Base-by-base conservation (phyloP, 2,113 vertebrate species). In the Melospiza georgiana region DNA sequence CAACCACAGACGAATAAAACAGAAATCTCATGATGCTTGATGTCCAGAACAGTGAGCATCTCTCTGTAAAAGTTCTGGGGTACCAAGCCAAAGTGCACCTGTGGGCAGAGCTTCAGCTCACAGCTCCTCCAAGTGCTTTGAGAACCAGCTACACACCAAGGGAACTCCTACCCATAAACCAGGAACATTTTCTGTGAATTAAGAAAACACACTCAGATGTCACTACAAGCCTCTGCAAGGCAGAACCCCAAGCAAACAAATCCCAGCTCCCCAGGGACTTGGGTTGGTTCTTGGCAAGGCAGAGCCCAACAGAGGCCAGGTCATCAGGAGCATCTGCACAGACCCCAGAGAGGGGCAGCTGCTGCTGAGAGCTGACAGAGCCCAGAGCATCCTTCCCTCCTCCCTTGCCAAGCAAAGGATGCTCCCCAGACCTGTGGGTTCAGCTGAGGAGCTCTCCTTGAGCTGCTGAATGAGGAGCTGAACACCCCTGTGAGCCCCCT, bases 401-500 rank as follows among this genome's bases (percentile, higher is more conserved):
- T 87, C 27, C 39, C 55, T 35, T 41, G 71, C 61, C 62, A 2
- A 6, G n/a, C n/a, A 13, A 68, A 57, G 52, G 57, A 88, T 90
- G 69, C 76, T 84, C 89, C 78, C 25, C 61, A 89, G 49, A 90
- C 49, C 88, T 68, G 3, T 39, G 67, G 87, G 72, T 91, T 91
- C 90, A 91, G 77, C 39, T 51, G 43, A 83, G 91, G 68, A 88
- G 51, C 68, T 85, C 76, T 88, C 63, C 63, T 78, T 72, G 57
- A 94, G 58, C 72, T 89, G 61, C 18, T 87, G 61, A 68, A 72
- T 61, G 80, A 94, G 88, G 76, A 90, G 85, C 79, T 89, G 92
- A 90, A 81, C 93, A 94, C 12, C 49, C 41, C 85, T 92, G 61
- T n/a, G 19, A 46, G 37, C 41, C 89, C 94, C 88, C 90, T 52